Evolutionary conservation across 1,140 invertebrate species (phyloP), one percentile per base, ranked within the genome.

Genomic region (Cotesia glomerata): DNA sequence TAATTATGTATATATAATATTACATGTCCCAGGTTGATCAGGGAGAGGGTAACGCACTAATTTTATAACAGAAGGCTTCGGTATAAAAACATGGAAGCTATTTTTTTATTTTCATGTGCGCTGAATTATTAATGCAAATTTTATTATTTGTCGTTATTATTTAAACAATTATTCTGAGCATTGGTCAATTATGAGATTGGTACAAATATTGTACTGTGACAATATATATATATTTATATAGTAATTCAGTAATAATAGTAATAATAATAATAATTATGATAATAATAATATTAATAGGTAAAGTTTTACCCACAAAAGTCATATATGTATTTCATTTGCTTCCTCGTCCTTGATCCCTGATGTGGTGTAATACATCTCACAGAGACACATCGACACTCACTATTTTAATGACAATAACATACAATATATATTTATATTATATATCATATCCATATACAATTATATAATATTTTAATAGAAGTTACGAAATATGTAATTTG

Each of bases 371-470:
- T 81, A 84, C 65, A 84, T 85, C 79, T 85, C 84, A 82, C 81
- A 86, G 76, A 84, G 79, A 85, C 80, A 85, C 81, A 85, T 84
- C 78, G 80, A 84, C 76, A 79, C 79, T 79, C 81, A 81, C 79
- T 79, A 84, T 81, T 86, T 85, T 45, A 45, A 83, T 80, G 82
- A 86, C 78, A 83, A 26, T 86, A 86, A 86, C 84, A 81, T 86
- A 86, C 79, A 82, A 85, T 85, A 86, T 84, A 85, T 84, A 84
- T 84, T 79, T 76, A 82, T 85, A 84, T 71, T 72, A 79, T 82
- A 14, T 54, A 54, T 54, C 52, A 81, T 80, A 79, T 78, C 73
- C 52, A 81, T 80, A 79, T 78, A 74, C 58, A 65, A 67, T 65
- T 77, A 77, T 81, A 77, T 80, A 80, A 81, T 82, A 79, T 78